A percentile compares a stretch with the other conserved stretches of the same genome.
Evolutionary conservation across 2,888 invertebrate genomes (phyloP).

Genomic region (Caenorhabditis parvicauda): DNA sequence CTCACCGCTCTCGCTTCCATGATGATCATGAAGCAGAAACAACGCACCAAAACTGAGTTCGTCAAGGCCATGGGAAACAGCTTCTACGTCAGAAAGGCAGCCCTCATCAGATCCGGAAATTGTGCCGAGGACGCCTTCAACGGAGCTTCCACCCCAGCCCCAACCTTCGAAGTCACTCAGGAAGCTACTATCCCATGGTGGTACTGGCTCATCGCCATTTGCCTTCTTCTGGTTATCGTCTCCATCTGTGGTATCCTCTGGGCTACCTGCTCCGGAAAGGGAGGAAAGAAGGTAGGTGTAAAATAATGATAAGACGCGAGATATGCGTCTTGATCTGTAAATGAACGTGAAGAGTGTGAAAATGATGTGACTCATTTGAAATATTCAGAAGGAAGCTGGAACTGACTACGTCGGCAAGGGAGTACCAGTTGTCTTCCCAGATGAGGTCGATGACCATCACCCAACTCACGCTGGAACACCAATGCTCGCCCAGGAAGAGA

Average conservation of each 20-base stretch:
- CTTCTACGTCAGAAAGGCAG: conserved; percentile 45
- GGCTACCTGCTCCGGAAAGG: conserved; percentile 27
- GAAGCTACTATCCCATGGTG: conserved; percentile 73
- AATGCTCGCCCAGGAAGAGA: conserved; percentile 89
- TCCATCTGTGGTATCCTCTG: conserved; percentile 73
- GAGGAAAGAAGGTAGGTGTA: conserved; percentile 62
- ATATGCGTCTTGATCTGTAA: too few relatives aligned
- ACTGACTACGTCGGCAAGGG: conserved; percentile 66
- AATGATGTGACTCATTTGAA: neutral
- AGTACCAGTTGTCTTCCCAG: conserved; percentile 86
- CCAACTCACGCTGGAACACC: conserved; percentile 75
- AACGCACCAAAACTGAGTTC: conserved; percentile 40
- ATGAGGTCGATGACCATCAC: conserved; percentile 79
- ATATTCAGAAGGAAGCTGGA: conserved; percentile 14
- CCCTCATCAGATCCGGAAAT: conserved; percentile 26
- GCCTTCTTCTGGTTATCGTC: conserved; percentile 72
- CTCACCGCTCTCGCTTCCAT: conserved; percentile 36
- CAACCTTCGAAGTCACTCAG: conserved; percentile 29
- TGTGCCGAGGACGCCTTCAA: conserved; percentile 16
- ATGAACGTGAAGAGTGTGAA: conserved; percentile 23
- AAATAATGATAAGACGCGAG: too few relatives aligned
- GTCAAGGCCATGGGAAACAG: conserved; percentile 45
- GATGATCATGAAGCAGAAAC: conserved; percentile 40
- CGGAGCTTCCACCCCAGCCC: conserved; percentile 31
- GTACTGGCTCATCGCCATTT: conserved; percentile 78